Percentiles rank a stretch among this genome's conserved stretches.
phyloP scores from a whole-genome alignment of 2,888 invertebrate genomes.

The Tubulanus polymorphus region DNA sequence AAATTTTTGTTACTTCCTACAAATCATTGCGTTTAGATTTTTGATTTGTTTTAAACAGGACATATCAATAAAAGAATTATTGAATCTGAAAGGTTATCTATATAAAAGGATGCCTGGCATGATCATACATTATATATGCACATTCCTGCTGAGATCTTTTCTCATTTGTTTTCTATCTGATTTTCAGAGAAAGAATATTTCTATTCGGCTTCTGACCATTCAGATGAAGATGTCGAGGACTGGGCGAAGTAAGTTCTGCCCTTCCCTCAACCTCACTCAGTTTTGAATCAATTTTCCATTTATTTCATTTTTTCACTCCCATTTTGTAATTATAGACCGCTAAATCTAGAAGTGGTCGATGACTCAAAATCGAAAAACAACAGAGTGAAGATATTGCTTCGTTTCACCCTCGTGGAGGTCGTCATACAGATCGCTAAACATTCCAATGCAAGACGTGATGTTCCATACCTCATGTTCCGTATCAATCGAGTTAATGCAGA shows the following conservation, averaged over 20 bases:
- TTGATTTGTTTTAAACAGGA: no score
- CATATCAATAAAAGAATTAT: no score
- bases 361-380: conserved; percentile 78
- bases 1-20: no score
- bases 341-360: conserved; percentile 76
- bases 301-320: no score
- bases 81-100: no score
- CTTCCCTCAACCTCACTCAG: background rate
- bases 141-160: no score
- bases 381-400: conserved; percentile 65
- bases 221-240: conserved; percentile 70
- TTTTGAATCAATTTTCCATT: background rate
- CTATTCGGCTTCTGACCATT: conserved; percentile 64
- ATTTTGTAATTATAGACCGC: conserved; percentile 59
- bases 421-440: conserved; percentile 64
- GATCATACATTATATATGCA: no score
- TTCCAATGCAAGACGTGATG: conserved; percentile 64
- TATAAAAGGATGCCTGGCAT: no score
- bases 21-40: no score
- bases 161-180: conserved; percentile 2
- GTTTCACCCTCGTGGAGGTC: conserved; percentile 68
- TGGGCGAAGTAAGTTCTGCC: conserved; percentile 59
- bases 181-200: conserved; percentile 43
- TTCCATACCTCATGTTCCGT: conserved; percentile 71
- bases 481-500: conserved; percentile 67